Evolutionary conservation across 1,140 invertebrate genomes (phyloP), one percentile per base, ranked within the genome.

Genomic region (Aplysia californica): DNA sequence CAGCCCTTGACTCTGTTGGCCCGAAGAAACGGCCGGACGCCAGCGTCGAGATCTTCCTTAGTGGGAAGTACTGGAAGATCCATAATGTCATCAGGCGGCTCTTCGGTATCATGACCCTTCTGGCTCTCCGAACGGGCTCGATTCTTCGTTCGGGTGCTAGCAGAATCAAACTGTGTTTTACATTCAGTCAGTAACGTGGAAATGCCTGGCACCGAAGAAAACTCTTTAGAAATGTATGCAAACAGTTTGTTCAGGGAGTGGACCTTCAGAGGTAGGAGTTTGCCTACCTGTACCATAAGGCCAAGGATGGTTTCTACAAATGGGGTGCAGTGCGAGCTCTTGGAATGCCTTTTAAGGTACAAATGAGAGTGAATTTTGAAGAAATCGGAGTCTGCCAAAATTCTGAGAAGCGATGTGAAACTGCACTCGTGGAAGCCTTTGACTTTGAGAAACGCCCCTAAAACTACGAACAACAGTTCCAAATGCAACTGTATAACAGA

Each of bases 1-100:
- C 87, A 83, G 2, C 93, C 94, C 44, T 91, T 80, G 0, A 92
- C 83, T 59, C 93, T 92, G 84, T 59, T 94, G 23, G 91, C 88
- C 2, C 92, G 87, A 10, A 94, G 79, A 87, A 91, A 93, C 6
- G 87, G 85, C 58, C 77, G 68, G 50, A 80, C 76, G 20, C 83
- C 69, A 5, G 65, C 65, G 15, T 80, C 31, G 4, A 90, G 76
- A 69, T 90, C 88, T 26, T 73, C 73, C 20, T 67, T 72, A 23
- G 76, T 78, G n/a, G 89, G 89, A 29, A 86, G 76, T 0, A 89
- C 77, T 3, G 82, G 76, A 10, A 90, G 73, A 23, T 81, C 50
- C 10, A 87, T 74, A 74, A 89, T 90, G 76, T 89, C 79, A 56
- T 89, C 82, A 0, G 85, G 84, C 15, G 89, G 87, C 39, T 74